These are phyloP conservation scores for Pollenia labialis DNA, from an alignment of 2,888 invertebrate species.

Conservation along the genomic window DNA sequence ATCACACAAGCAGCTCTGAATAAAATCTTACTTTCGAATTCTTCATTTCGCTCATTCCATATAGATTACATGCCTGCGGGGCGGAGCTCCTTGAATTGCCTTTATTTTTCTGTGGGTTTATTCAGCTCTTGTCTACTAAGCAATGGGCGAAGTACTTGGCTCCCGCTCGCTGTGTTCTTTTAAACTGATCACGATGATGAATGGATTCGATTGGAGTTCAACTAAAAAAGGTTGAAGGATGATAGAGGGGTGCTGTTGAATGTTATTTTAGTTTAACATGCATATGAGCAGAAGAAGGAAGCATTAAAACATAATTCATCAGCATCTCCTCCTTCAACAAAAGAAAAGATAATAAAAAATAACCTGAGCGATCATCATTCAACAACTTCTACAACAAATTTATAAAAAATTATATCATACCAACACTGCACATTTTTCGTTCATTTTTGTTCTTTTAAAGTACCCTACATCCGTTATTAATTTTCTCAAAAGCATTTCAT, in stretches of 20 bases:
- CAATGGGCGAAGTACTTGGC: constrained; percentile 44
- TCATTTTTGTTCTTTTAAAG: constrained; percentile 2
- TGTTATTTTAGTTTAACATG: constrained; percentile 46
- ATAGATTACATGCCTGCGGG: constrained; percentile 80
- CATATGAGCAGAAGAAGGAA: constrained; percentile 59
- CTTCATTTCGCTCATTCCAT: constrained; percentile 73
- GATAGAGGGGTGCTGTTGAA: constrained; percentile 19
- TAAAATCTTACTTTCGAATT: constrained; percentile 25
- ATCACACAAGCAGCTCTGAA: constrained; percentile 22
- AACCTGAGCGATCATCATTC: constrained; percentile 59
- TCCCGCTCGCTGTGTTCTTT: constrained; percentile 29
- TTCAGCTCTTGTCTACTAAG: constrained; percentile 31
- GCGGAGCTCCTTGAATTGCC: constrained; percentile 84
- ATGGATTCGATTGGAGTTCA: constrained; percentile 35
- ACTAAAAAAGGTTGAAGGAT: neutral
- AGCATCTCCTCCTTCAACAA: constrained; percentile 61
- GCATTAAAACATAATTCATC: constrained; percentile 70
- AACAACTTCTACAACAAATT: constrained; percentile 51
- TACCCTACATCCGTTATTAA: constrained; percentile 1
- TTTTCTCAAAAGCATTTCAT: too few species aligned
- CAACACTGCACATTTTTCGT: neutral
- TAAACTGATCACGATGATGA: constrained; percentile 56
- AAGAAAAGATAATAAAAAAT: neutral
- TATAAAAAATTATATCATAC: constrained; percentile 54
- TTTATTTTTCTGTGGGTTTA: constrained; percentile 48